phyloP scores from a whole-genome alignment of 2,113 vertebrate genomes.

The Salvelinus alpinus region DNA sequence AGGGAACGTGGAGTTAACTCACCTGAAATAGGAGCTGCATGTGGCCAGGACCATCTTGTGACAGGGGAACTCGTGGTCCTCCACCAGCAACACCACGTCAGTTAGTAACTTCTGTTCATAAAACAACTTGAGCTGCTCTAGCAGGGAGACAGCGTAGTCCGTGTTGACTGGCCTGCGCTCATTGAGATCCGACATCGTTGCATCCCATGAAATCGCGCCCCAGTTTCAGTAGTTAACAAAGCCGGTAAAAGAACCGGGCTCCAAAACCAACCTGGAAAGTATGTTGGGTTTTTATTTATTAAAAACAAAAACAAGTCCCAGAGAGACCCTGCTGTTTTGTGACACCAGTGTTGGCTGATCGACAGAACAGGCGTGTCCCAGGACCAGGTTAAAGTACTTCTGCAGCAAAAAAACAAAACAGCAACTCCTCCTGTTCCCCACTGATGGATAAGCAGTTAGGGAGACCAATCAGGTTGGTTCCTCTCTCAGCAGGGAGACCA shows the following conservation, averaged over 20 bases:
- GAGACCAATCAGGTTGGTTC: too few species aligned
- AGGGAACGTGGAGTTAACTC: slow-evolving; percentile 38
- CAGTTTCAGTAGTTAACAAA: slow-evolving; percentile 69
- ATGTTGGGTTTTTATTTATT: neutral
- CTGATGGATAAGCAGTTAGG: neutral
- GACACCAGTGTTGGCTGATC: too few species aligned
- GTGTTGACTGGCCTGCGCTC: slow-evolving; percentile 91
- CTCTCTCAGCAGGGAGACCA: too few species aligned
- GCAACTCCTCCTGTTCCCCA: neutral
- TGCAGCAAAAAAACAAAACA: neutral
- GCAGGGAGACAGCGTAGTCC: slow-evolving; percentile 94
- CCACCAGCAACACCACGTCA: slow-evolving; percentile 95
- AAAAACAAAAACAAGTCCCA: neutral
- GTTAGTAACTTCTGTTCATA: slow-evolving; percentile 96
- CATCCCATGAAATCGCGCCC: slow-evolving; percentile 91
- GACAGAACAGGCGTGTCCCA: too few species aligned
- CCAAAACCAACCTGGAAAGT: slow-evolving; percentile 25
- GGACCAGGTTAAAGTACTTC: neutral
- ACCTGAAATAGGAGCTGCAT: slow-evolving; percentile 99
- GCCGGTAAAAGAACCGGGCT: slow-evolving; percentile 59
- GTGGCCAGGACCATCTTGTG: slow-evolving; percentile 99
- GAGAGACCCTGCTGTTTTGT: too few species aligned
- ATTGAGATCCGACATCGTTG: slow-evolving; percentile 93
- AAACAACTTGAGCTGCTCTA: slow-evolving; percentile 96
- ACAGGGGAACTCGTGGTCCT: slow-evolving; percentile 95